Conservation (phyloP, 2,113 vertebrate species). For the Trachemys scripta region DNA sequence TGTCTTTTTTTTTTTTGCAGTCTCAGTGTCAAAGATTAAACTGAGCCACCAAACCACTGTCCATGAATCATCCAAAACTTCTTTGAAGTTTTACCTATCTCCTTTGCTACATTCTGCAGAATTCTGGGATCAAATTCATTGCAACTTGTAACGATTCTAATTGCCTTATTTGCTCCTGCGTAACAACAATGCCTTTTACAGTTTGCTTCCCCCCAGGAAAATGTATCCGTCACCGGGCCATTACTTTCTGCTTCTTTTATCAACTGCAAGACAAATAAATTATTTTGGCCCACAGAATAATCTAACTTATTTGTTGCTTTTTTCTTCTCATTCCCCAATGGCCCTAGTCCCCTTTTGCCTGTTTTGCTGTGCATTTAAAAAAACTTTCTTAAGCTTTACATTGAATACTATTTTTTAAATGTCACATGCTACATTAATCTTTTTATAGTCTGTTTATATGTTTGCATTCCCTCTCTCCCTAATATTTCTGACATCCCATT, state of each 20-base stretch:
- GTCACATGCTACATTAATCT: not conserved
- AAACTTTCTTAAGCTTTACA: not conserved
- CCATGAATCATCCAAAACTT: not conserved
- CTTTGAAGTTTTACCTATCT: not conserved
- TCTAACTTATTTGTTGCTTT: not conserved
- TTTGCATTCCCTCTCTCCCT: not conserved
- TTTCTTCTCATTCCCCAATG: not conserved
- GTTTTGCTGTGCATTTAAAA: not conserved
- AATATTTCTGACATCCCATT: not conserved
- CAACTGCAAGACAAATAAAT: not conserved
- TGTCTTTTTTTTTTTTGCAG: fast-evolving
- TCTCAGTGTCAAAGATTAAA: not conserved
- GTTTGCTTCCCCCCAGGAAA: slow-evolving; percentile 30
- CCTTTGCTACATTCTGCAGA: not conserved
- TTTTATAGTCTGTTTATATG: not conserved
- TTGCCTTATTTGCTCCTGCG: not conserved
- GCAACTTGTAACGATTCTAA: not conserved
- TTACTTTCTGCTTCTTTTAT: not conserved
- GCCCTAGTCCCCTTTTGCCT: not conserved
- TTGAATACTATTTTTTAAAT: not conserved
- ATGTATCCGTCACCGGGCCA: not conserved
- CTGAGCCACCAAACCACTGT: not conserved
- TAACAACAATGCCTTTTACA: not conserved
- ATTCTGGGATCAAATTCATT: not conserved
- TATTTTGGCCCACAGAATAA: slow-evolving; percentile 2